A percentile compares a stretch with the other conserved stretches of the same genome.
These are phyloP conservation scores for Poecile montanus DNA, from an alignment of 2,797 vertebrate species.

Conservation along the genomic window DNA sequence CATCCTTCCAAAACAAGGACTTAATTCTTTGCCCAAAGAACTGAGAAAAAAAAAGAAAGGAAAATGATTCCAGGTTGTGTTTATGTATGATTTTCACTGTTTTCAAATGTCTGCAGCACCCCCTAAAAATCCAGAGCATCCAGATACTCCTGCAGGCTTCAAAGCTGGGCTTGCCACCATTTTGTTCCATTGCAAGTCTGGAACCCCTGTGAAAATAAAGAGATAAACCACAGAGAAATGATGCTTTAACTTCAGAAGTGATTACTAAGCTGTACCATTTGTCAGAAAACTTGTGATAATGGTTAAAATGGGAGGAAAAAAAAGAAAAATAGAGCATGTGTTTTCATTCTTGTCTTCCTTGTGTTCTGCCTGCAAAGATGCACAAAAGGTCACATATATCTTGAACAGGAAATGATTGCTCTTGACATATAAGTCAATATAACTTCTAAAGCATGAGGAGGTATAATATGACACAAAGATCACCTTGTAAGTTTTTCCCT, in stretches of 20 bases:
- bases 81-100: background rate
- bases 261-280: background rate
- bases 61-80: background rate
- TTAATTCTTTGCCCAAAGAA: background rate
- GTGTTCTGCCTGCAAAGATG: background rate
- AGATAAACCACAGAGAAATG: background rate
- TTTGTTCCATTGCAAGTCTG: background rate
- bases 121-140: background rate
- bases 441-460: background rate
- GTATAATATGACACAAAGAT: background rate
- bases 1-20: background rate
- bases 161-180: background rate
- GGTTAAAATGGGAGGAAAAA: background rate
- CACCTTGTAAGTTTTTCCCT: background rate
- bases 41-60: background rate
- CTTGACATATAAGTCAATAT: slow-evolving; percentile 12
- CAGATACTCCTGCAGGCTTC: background rate
- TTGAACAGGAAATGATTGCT: slow-evolving; percentile 12
- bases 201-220: background rate
- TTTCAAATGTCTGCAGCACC: background rate
- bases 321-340: background rate
- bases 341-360: background rate
- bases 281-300: slow-evolving; percentile 1
- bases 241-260: background rate
- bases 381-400: background rate